Base-by-base conservation (phyloP, 1,140 invertebrate genomes). In the Eupristina koningsbergeri region DNA sequence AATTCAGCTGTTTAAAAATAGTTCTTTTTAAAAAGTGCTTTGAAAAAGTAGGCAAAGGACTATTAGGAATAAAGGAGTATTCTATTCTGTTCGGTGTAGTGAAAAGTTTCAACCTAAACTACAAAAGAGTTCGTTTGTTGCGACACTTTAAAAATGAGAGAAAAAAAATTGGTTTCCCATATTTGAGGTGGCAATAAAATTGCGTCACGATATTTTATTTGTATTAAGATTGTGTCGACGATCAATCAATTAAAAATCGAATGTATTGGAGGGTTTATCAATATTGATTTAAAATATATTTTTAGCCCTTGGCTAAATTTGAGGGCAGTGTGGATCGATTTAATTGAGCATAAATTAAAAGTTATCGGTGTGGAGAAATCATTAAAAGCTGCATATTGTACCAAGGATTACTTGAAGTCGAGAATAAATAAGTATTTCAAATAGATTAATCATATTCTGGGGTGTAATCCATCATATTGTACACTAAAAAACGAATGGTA, bases 321-420 rank as follows among this genome's bases (percentile, higher is more conserved):
- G 41, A 11, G 6, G 41, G 6, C 5, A 5, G 41, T 11, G 41
- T 11, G 41, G 2, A 11, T 64, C 11, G 29, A 64, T 34, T 64
- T 64, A 64, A 64, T 64, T 64, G 17, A 31, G n/a, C 34, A 39
- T 67, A 67, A 67, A 67, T 67, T 34, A 31, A 67, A 67, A 67
- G 7, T 58, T 58, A 58, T 58, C 53, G 3, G 26, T 26, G 26
- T 3, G 22, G 53, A 58, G 53, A 58, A 58, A 50, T 15, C 7
- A 15, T 50, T 50, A n/a, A n/a, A n/a, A n/a, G 47, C 47, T 15
- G 15, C 13, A 50, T 50, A 15, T 15, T 50, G 9, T 50, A 7
- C 1, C 47, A 9, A 50, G 47, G 58, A 61, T 61, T 61, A 61
- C 26, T 26, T 26, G 15, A 7, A 1, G 58, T 26, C 5, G 6